Base-by-base conservation (phyloP, 2,797 vertebrate species). In the Brachyalestes nurse region DNA sequence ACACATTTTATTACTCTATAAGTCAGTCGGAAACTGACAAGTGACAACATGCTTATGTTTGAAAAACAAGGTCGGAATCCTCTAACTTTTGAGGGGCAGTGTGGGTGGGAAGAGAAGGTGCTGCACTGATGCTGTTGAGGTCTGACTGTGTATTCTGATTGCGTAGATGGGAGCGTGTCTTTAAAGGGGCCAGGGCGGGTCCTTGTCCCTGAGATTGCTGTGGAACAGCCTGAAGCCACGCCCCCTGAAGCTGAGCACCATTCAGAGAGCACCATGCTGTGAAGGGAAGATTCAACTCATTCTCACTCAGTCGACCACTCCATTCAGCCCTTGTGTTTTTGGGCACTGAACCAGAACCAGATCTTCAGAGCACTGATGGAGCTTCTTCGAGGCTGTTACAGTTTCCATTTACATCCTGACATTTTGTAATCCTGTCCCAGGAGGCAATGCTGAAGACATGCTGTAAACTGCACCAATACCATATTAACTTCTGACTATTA, bases 201-300 rank as follows among this genome's bases (percentile, higher is more conserved):
- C 86, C 25, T 94, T 88, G 86, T 95, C 81, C 88, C 95, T 1
- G 95, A 94, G 86, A 88, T 89, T 82, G 87, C 86, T 38, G 72
- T 86, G 79, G 95, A 96, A 87, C 80, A 84, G 75, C 21, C 66
- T 9, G 47, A 38, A 28, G 82, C 85, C 92, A 4, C 7, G 0
- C 7, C 86, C 74, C 83, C 90, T 64, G 91, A 96, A 38, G 80
- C 93, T 1, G 88, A 94, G 75, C 88, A 81, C 9, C 92, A 95
- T 1, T 88, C 93, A 0, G 97, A 98, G 86, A 97, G 93, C 90
- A 99, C 98, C 0, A 87, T 91, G 88, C 92, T 99, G 91, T 99
- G 85, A 89, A 28, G 40, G 45, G 40, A 28, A 23, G 78, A 47
- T 61, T 77, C 76, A 57, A 76, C 23, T 21, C 25, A 10, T 60